Percentiles rank a stretch among this genome's conserved stretches.
Evolutionary conservation across 2,888 invertebrate species (phyloP).

Genomic region (Lycocerus yunnanus): DNA sequence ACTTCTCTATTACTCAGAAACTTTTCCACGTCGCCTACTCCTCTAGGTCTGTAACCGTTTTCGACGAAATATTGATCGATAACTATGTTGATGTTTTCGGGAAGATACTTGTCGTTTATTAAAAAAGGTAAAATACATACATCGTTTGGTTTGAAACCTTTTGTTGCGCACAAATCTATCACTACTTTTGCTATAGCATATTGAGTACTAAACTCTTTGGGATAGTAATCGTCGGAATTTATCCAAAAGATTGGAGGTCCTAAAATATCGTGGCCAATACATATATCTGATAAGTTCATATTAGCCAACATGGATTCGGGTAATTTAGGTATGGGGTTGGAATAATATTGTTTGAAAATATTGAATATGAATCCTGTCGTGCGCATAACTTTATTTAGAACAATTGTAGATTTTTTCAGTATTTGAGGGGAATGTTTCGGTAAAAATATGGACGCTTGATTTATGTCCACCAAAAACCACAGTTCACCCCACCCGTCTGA

Average conservation of each 20-base stretch:
- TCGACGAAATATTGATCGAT: constrained; percentile 48
- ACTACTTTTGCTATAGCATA: constrained; percentile 43
- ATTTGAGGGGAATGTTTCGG: constrained; percentile 48
- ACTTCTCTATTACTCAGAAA: constrained; percentile 43
- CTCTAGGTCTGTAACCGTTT: constrained; percentile 47
- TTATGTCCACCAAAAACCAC: constrained; percentile 53
- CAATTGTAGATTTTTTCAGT: constrained; percentile 45
- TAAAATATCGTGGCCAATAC: constrained; percentile 43
- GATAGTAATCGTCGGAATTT: constrained; percentile 29
- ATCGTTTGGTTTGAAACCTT: constrained; percentile 51
- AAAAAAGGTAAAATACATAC: constrained; percentile 50
- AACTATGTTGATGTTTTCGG: constrained; percentile 45
- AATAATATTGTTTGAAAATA: constrained; percentile 49
- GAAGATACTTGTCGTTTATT: constrained; percentile 41
- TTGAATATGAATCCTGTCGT: constrained; percentile 48
- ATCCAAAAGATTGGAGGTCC: constrained; percentile 52
- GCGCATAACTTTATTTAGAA: constrained; percentile 49
- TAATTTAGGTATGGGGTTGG: constrained; percentile 42
- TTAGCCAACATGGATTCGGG: constrained; percentile 37
- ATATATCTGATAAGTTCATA: constrained; percentile 41
- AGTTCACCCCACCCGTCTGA: constrained; percentile 46
- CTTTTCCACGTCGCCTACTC: constrained; percentile 46
- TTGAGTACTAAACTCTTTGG: constrained; percentile 26
- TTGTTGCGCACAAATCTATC: constrained; percentile 49
- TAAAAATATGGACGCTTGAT: constrained; percentile 50